phyloP scores from a whole-genome alignment of 2,888 invertebrate genomes.

The Cryptocheilus praepositus region DNA sequence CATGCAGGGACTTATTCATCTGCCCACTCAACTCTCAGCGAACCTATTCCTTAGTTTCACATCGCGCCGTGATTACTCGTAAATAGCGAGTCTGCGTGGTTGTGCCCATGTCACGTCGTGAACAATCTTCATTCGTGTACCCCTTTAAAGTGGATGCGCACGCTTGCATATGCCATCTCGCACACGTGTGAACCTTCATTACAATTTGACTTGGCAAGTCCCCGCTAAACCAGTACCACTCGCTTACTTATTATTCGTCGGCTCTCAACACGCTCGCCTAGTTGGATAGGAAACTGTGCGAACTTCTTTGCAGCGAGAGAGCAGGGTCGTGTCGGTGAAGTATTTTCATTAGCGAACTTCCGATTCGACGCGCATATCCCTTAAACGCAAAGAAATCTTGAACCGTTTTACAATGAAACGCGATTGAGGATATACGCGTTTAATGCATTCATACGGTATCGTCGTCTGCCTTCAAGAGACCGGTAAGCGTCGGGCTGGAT shows the following conservation, averaged over 20 bases:
- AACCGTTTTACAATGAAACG: no score
- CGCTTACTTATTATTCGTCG: slow-evolving; percentile 1
- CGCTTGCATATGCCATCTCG: background rate
- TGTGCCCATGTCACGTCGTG: background rate
- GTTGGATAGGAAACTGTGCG: background rate
- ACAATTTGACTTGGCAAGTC: slow-evolving; percentile 9
- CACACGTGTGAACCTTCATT: slow-evolving; percentile 11
- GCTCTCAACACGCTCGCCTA: background rate
- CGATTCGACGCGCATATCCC: background rate
- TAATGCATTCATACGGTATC: no score
- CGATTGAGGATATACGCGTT: no score
- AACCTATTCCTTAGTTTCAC: slow-evolving; percentile 1
- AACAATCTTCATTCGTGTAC: background rate
- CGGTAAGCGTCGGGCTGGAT: no score
- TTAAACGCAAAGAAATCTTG: no score
- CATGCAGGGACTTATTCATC: background rate
- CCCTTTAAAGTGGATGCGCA: background rate
- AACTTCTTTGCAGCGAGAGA: background rate
- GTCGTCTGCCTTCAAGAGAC: no score
- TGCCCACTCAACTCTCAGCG: background rate
- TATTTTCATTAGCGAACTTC: background rate
- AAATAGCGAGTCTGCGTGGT: background rate
- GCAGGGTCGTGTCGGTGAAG: background rate
- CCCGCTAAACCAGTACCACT: slow-evolving; percentile 11
- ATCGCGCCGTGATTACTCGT: slow-evolving; percentile 5